Conservation (phyloP, 2,888 invertebrate species). For the Argyresthia albistria region DNA sequence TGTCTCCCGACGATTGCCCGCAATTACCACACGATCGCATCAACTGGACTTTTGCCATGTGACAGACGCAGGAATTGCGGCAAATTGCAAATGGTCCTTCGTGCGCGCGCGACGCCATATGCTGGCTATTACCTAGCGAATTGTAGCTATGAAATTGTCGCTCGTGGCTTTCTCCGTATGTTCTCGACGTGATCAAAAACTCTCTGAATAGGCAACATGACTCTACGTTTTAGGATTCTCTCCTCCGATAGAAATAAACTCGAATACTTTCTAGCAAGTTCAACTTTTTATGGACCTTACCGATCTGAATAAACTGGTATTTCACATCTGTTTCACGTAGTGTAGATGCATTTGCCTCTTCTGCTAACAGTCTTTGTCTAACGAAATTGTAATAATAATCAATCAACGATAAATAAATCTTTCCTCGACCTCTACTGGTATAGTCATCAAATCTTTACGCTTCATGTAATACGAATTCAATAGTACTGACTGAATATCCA, state of each 20-base stretch:
- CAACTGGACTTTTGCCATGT: constrained; percentile 8
- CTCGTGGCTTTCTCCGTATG: constrained; percentile 19
- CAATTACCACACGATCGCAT: constrained; percentile 9
- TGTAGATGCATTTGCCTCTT: too few relatives aligned
- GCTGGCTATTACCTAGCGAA: constrained; percentile 10
- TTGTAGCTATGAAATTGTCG: constrained; percentile 20
- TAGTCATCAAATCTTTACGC: too few relatives aligned
- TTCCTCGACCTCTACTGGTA: too few relatives aligned
- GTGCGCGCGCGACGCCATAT: constrained; percentile 9
- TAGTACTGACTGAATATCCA: too few relatives aligned
- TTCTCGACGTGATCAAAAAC: neutral
- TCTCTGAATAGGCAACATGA: neutral
- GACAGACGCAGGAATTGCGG: constrained; percentile 14
- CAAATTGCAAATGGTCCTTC: constrained; percentile 16
- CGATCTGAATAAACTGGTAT: too few relatives aligned
- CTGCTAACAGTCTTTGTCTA: too few relatives aligned
- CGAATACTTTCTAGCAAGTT: too few relatives aligned
- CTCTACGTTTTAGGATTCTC: neutral
- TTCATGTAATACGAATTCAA: too few relatives aligned
- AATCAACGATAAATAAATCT: too few relatives aligned
- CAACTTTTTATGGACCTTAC: too few relatives aligned
- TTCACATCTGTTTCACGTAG: too few relatives aligned
- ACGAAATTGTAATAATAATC: too few relatives aligned
- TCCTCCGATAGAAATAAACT: neutral
- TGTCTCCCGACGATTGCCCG: neutral